Evolutionary conservation across 2,113 vertebrate genomes (phyloP).

Genomic region (Prochilodus magdalenae): DNA sequence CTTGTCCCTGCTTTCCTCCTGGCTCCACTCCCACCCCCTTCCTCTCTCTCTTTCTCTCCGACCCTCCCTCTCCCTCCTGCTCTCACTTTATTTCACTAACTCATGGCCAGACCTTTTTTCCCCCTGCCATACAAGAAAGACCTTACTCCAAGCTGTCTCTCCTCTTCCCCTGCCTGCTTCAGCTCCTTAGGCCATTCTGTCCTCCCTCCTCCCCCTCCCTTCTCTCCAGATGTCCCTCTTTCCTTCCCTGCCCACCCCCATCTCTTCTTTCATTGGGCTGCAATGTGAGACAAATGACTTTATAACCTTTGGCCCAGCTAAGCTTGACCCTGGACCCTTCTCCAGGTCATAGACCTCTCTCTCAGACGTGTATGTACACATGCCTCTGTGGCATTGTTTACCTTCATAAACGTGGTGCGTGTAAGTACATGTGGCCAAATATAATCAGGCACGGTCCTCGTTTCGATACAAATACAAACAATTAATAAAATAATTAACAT

Average conservation of each 20-base stretch:
- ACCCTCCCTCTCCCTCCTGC: no score
- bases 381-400: constrained; percentile 37
- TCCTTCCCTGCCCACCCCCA: constrained; percentile 66
- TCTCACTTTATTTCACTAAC: no score
- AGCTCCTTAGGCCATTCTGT: constrained; percentile 68
- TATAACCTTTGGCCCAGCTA: constrained; percentile 61
- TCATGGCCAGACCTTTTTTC: constrained; percentile 83
- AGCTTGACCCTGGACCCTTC: constrained; percentile 50
- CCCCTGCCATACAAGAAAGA: constrained; percentile 83
- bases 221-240: constrained; percentile 84
- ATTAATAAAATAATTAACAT: no score
- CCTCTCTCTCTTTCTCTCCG: constrained; percentile 74
- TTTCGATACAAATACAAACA: constrained; percentile 26
- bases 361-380: constrained; percentile 36
- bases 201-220: constrained; percentile 62
- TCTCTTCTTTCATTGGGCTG: constrained; percentile 65
- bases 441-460: neutral
- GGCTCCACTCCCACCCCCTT: constrained; percentile 68
- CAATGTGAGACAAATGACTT: constrained; percentile 71
- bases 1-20: constrained; percentile 80
- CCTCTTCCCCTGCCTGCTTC: constrained; percentile 78
- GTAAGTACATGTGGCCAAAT: neutral
- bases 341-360: constrained; percentile 45
- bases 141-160: constrained; percentile 84
- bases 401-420: constrained; percentile 11